phyloP scores from a whole-genome alignment of 2,888 invertebrate species.

The Diarsia mendica region DNA sequence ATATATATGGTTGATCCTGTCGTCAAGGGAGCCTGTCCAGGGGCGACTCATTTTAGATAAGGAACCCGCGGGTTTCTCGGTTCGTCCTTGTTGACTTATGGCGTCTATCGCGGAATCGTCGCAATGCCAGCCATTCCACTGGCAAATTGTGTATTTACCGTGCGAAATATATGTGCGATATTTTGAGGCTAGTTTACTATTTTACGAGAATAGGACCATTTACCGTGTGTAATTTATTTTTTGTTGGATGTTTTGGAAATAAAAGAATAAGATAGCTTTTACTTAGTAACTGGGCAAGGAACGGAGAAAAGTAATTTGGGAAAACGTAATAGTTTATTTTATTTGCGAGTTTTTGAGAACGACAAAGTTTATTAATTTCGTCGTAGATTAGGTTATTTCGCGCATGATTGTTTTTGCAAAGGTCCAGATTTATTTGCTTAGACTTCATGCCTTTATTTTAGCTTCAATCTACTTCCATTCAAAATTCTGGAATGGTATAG shows the following conservation, averaged over 20 bases:
- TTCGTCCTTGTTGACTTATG: conserved; percentile 63
- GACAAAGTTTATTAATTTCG: conserved; percentile 21
- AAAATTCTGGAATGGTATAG: not conserved
- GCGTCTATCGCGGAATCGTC: conserved; percentile 56
- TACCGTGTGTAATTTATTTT: conserved; percentile 3
- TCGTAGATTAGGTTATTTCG: conserved; percentile 1
- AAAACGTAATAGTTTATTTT: conserved; percentile 11
- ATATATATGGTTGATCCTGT: conserved; percentile 52
- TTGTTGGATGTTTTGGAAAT: conserved; percentile 11
- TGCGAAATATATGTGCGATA: conserved; percentile 36
- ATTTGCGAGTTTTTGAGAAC: conserved; percentile 16
- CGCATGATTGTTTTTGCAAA: not conserved
- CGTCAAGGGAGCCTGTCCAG: conserved; percentile 62
- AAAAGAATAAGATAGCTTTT: conserved; percentile 1
- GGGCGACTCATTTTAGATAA: conserved; percentile 72
- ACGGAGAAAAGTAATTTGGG: conserved; percentile 17
- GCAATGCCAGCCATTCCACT: conserved; percentile 45
- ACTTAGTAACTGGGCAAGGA: conserved; percentile 1
- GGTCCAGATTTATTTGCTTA: too few species aligned
- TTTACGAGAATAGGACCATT: conserved; percentile 15
- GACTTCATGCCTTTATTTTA: not conserved
- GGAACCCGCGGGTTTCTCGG: conserved; percentile 49
- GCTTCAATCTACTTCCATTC: not conserved
- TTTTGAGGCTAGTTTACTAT: conserved; percentile 43
- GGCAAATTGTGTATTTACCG: conserved; percentile 59